Base-by-base conservation (phyloP, 2,113 vertebrate genomes). In the Muntiacus reevesi region DNA sequence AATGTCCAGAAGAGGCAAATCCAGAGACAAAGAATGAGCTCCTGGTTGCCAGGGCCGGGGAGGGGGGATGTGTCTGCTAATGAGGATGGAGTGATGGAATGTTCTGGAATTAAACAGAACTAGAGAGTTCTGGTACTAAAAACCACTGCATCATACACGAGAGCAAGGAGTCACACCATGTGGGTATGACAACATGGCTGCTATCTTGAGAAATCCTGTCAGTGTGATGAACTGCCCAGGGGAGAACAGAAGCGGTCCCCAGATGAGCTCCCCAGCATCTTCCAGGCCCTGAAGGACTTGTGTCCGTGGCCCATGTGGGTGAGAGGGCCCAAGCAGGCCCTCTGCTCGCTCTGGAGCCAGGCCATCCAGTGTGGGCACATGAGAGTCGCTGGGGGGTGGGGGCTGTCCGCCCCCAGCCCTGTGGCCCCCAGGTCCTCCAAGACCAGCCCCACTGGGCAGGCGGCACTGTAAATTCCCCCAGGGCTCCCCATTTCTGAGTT, bases 131-230 rank as follows among this genome's bases (percentile, higher is more conserved):
- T 40, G 40, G 2, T 4, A 36, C 30, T 8, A 52, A 57, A 54
- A 60, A 9, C 54, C 28, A 52, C n/a, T 2, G 33, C 36, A 57
- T 1, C 30, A 55, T 9, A 52, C 54, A 7, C 13, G 4, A 67
- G 10, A 17, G 5, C 4, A 8, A 17, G 5, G 15, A 19, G 15
- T 3, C n/a, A 25, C 2, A 3, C 0, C 5, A 33, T 6, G 15
- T 2, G 11, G 6, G 15, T 15, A 15, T 3, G 4, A 50, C 8
- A 40, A 54, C 5, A 55, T 2, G 45, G 55, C 3, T 62, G 89
- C 47, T n/a, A 36, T 4, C 83, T 15, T 16, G 16, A 59, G 57
- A 40, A 76, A 19, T 27, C 87, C 16, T 43, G 5, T 57, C 78
- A 4, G 45, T 52, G 57, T 10, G 12, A 17, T 2, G 6, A 7